phyloP scores from a whole-genome alignment of 2,888 invertebrate genomes.

The Iphiclides podalirius region DNA sequence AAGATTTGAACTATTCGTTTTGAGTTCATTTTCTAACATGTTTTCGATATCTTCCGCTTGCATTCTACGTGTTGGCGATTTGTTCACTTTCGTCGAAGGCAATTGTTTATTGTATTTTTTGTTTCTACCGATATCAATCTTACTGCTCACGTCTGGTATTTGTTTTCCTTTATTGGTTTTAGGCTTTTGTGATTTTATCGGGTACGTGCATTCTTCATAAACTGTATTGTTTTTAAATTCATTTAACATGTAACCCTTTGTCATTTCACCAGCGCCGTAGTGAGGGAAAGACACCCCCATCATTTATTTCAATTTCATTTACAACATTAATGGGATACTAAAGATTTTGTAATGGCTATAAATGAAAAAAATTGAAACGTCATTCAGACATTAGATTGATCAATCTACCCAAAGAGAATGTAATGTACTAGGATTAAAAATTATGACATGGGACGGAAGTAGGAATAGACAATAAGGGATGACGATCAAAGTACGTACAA shows the following conservation, averaged over 20 bases:
- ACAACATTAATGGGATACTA: background rate
- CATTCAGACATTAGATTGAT: background rate
- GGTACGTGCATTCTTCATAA: slow-evolving; percentile 57
- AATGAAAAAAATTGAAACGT: background rate
- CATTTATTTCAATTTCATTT: slow-evolving; percentile 1
- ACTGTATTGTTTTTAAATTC: slow-evolving; percentile 33
- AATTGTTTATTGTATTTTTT: slow-evolving; percentile 33
- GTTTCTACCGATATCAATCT: slow-evolving; percentile 25
- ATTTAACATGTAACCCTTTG: slow-evolving; percentile 17
- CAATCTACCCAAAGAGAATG: background rate
- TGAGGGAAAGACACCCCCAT: slow-evolving; percentile 32
- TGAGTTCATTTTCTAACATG: slow-evolving; percentile 10
- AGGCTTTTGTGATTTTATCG: slow-evolving; percentile 22
- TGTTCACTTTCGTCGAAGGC: slow-evolving; percentile 52
- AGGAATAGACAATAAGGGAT: too few species aligned
- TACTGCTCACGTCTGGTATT: slow-evolving; percentile 7
- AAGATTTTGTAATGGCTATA: background rate
- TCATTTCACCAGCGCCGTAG: slow-evolving; percentile 22
- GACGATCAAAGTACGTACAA: too few species aligned
- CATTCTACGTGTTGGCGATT: slow-evolving; percentile 39
- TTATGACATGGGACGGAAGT: too few species aligned
- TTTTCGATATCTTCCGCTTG: slow-evolving; percentile 24
- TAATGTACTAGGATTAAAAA: background rate
- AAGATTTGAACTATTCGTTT: slow-evolving; percentile 5
- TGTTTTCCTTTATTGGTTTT: slow-evolving; percentile 21